A percentile compares a stretch with the other conserved stretches of the same genome.
phyloP scores from a whole-genome alignment of 2,797 vertebrate species.

The Chromis chromis region DNA sequence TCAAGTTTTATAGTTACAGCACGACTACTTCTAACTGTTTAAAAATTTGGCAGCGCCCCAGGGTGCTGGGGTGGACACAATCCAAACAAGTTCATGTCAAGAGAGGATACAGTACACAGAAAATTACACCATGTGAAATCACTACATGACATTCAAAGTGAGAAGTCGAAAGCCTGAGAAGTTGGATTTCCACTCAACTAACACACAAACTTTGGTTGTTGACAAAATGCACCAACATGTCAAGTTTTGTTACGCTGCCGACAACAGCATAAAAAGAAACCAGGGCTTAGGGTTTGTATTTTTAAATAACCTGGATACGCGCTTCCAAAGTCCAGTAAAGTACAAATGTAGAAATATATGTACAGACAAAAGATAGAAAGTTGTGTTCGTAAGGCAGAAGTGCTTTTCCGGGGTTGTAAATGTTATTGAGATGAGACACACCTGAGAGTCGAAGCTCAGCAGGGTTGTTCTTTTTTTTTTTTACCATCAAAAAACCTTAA shows the following conservation, averaged over 20 bases:
- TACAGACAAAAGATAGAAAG: conserved; percentile 61
- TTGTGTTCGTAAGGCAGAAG: conserved; percentile 78
- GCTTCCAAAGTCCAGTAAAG: conserved; percentile 60
- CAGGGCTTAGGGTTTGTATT: neutral
- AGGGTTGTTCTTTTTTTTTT: conserved; percentile 3
- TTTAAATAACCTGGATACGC: conserved; percentile 50
- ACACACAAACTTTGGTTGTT: conserved; percentile 81
- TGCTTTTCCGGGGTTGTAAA: conserved; percentile 63
- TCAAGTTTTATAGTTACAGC: conserved; percentile 56
- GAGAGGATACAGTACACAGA: conserved; percentile 42
- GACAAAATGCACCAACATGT: conserved; percentile 71
- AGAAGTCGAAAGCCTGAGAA: conserved; percentile 78
- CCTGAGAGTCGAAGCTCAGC: conserved; percentile 32
- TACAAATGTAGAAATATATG: conserved; percentile 75
- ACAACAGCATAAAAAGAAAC: conserved; percentile 46
- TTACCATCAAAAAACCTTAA: conserved; percentile 11
- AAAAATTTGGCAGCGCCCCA: conserved; percentile 53
- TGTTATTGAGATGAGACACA: conserved; percentile 26
- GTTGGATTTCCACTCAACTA: conserved; percentile 56
- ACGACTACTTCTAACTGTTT: conserved; percentile 24
- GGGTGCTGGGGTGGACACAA: conserved; percentile 9
- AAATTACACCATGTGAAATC: conserved; percentile 42
- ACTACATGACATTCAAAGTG: conserved; percentile 77
- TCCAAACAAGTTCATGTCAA: conserved; percentile 20
- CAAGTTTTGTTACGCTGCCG: conserved; percentile 60